Evolutionary conservation across 2,888 invertebrate species (phyloP).

Genomic region (Creontiades dilutus): DNA sequence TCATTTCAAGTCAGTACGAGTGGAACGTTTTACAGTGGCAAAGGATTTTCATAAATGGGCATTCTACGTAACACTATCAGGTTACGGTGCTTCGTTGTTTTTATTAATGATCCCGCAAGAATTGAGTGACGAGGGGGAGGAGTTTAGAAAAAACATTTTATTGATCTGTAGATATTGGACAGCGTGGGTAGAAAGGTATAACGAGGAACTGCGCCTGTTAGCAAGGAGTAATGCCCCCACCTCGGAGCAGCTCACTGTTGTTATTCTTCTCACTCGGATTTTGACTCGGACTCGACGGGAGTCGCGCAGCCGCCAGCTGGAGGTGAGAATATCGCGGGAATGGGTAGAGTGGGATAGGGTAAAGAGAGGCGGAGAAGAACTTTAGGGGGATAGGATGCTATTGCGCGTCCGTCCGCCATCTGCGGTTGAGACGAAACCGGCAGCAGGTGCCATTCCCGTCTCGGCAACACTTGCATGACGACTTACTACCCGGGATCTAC

Average conservation of each 20-base stretch:
- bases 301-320: constrained; percentile 41
- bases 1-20: too few relatives aligned
- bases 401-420: not conserved
- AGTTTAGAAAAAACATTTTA: constrained; percentile 8
- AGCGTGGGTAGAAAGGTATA: constrained; percentile 14
- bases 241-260: not conserved
- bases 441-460: not conserved
- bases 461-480: too few relatives aligned
- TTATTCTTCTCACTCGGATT: not conserved
- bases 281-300: constrained; percentile 21
- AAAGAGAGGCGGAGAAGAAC: not conserved
- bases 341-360: not conserved
- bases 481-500: too few relatives aligned
- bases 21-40: too few relatives aligned
- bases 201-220: constrained; percentile 52
- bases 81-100: too few relatives aligned
- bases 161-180: constrained; percentile 49
- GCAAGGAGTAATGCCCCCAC: not conserved
- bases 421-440: not conserved
- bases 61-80: too few relatives aligned
- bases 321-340: not conserved
- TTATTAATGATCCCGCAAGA: not conserved
- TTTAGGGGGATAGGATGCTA: too few relatives aligned
- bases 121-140: constrained; percentile 8
- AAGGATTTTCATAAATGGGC: too few relatives aligned